Conservation (phyloP, 2,888 invertebrate genomes). For the Dilophus febrilis region DNA sequence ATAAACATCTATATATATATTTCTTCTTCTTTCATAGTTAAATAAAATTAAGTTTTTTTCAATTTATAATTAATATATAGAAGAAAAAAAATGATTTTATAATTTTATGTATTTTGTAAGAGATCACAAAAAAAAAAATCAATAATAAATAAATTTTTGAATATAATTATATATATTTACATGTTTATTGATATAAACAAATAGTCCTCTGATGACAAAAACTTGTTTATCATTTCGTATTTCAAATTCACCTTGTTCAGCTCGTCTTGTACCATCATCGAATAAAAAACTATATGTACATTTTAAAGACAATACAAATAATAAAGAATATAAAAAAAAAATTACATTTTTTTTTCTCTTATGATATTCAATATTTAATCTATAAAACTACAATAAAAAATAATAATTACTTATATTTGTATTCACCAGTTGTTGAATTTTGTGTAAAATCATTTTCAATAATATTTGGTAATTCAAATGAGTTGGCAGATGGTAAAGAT, state of each 20-base stretch:
- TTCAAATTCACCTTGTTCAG: constrained; percentile 2
- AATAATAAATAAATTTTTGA: constrained; percentile 14
- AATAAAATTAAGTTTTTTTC: background rate
- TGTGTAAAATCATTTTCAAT: background rate
- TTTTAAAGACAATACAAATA: background rate
- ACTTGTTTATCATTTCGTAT: background rate
- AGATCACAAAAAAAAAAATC: background rate
- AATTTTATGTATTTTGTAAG: background rate
- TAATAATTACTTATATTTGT: background rate
- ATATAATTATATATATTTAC: too few species aligned
- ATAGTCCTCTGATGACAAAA: constrained; percentile 2
- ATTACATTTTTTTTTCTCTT: background rate
- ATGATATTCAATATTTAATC: too few species aligned
- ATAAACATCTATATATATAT: too few species aligned
- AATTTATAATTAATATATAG: background rate
- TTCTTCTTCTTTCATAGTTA: too few species aligned
- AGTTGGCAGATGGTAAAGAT: too few species aligned
- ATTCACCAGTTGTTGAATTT: background rate
- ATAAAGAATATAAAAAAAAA: background rate
- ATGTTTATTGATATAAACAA: background rate
- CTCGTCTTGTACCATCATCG: background rate
- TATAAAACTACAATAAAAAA: background rate
- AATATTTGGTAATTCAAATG: background rate
- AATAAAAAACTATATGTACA: background rate
- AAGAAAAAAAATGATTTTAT: background rate